Conservation (phyloP, 1,140 invertebrate genomes). For the Drosophila erecta region DNA sequence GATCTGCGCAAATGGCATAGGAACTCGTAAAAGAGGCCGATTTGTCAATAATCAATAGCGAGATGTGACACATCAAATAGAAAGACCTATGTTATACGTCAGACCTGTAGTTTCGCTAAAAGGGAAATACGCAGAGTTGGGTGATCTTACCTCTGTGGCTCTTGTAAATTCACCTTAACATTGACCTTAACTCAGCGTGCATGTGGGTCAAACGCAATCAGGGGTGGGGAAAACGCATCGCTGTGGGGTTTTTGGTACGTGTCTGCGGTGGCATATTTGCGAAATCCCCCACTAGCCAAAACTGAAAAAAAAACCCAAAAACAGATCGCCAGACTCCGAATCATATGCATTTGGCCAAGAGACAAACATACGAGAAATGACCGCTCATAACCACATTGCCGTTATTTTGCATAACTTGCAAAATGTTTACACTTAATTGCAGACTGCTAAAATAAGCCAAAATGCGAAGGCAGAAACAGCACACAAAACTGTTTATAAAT, state of each 20-base stretch:
- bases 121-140: background rate
- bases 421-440: constrained; percentile 57
- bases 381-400: constrained; percentile 47
- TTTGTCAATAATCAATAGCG: constrained; percentile 28
- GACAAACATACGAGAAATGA: constrained; percentile 50
- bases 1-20: background rate
- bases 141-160: constrained; percentile 3
- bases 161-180: constrained; percentile 66
- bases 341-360: constrained; percentile 57
- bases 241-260: constrained; percentile 50
- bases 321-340: constrained; percentile 49
- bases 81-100: constrained; percentile 29
- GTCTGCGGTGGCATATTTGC: constrained; percentile 61
- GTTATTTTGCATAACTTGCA: constrained; percentile 62
- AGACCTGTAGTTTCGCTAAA: background rate
- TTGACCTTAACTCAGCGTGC: constrained; percentile 58
- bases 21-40: background rate
- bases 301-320: constrained; percentile 7
- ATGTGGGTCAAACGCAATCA: constrained; percentile 54
- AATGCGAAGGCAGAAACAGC: constrained; percentile 13
- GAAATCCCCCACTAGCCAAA: constrained; percentile 22
- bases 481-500: constrained; percentile 41
- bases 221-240: constrained; percentile 43
- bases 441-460: constrained; percentile 42
- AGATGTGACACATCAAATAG: constrained; percentile 27